Percentiles rank a stretch among this genome's conserved stretches.
Conservation (phyloP, 1,140 invertebrate species). For the Drosophila azteca region DNA sequence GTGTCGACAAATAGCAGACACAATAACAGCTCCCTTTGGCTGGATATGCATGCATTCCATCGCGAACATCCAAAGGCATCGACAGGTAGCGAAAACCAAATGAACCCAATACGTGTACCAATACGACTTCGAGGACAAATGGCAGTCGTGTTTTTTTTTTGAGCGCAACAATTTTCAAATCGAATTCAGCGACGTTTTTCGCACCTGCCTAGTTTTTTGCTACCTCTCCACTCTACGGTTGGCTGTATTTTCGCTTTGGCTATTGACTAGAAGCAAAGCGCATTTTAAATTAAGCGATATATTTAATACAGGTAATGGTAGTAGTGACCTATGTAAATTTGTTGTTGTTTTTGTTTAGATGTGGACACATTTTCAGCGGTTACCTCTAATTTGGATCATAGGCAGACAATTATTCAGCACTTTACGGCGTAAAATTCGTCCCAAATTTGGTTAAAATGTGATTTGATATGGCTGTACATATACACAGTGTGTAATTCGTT, state of each 20-base stretch:
- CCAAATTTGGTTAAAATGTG: slow-evolving; percentile 11
- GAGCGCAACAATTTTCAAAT: slow-evolving; percentile 49
- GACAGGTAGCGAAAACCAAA: slow-evolving; percentile 34
- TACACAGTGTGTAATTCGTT: no score
- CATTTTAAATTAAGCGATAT: no score
- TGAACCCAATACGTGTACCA: no score
- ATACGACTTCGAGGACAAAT: not conserved
- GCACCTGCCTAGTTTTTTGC: slow-evolving; percentile 40
- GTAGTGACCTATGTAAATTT: no score
- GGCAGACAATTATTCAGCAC: slow-evolving; percentile 30
- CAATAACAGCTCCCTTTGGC: slow-evolving; percentile 41
- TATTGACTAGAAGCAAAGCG: no score
- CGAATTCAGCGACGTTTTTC: slow-evolving; percentile 50
- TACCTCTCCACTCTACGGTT: slow-evolving; percentile 2
- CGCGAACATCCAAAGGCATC: slow-evolving; percentile 12
- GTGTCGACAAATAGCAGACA: slow-evolving; percentile 32
- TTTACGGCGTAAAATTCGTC: no score
- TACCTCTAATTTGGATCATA: no score
- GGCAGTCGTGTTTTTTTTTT: slow-evolving; percentile 41
- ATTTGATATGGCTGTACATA: slow-evolving; percentile 5
- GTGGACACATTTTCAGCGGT: slow-evolving; percentile 22
- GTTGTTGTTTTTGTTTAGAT: not conserved
- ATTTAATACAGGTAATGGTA: no score
- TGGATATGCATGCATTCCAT: slow-evolving; percentile 45
- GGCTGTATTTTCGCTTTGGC: no score